A percentile compares a stretch with the other conserved stretches of the same genome.
phyloP scores from a whole-genome alignment of 2,888 invertebrate species.

The Cheilosia impressa region DNA sequence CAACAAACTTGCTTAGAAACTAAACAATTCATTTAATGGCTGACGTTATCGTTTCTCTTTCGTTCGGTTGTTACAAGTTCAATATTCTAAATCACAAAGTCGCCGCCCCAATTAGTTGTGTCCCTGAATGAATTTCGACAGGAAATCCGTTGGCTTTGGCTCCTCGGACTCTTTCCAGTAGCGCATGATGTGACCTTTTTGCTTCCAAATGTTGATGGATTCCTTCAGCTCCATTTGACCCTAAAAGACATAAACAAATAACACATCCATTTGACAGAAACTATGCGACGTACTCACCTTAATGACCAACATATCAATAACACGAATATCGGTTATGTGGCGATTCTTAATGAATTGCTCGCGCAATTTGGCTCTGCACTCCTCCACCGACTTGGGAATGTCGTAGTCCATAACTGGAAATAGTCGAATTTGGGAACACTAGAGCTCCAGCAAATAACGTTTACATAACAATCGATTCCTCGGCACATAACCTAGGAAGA shows the following conservation, averaged over 20 bases:
- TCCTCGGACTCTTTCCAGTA: conserved; percentile 94
- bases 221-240: conserved; percentile 98
- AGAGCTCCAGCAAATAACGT: conserved; percentile 30
- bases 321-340: conserved; percentile 92
- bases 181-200: conserved; percentile 93
- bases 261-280: not conserved
- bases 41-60: not conserved
- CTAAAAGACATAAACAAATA: conserved; percentile 84
- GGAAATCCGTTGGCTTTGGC: conserved; percentile 94
- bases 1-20: conserved; percentile 5
- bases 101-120: conserved; percentile 11
- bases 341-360: conserved; percentile 91
- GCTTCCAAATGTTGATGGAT: conserved; percentile 93
- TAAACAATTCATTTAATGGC: conserved; percentile 40
- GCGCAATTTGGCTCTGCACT: conserved; percentile 89
- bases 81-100: conserved; percentile 25
- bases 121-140: conserved; percentile 90
- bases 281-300: conserved; percentile 85
- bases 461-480: conserved; percentile 63
- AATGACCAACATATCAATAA: conserved; percentile 95
- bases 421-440: not conserved
- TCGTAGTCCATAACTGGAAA: conserved; percentile 92
- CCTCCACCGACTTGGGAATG: conserved; percentile 89
- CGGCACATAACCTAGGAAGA: conserved; percentile 56
- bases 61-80: not conserved